Evolutionary conservation across 2,888 invertebrate species (phyloP).

Genomic region (Entomobrya multifasciata): DNA sequence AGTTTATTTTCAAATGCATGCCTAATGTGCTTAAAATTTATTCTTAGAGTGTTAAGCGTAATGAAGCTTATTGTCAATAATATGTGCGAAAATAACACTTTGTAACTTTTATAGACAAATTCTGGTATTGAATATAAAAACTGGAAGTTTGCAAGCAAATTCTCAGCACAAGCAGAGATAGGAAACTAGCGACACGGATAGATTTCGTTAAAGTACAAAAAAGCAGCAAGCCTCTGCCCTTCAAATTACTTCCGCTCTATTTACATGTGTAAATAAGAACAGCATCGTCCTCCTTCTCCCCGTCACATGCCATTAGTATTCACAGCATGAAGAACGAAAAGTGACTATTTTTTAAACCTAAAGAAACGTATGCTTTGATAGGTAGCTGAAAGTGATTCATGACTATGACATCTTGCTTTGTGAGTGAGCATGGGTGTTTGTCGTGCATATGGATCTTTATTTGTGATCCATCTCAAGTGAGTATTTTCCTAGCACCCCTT

Average conservation of each 20-base stretch:
- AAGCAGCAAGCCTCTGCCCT: slow-evolving; percentile 52
- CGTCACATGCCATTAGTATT: slow-evolving; percentile 29
- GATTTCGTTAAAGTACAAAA: neutral
- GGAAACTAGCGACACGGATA: neutral
- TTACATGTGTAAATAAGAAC: slow-evolving; percentile 58
- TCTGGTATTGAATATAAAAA: neutral
- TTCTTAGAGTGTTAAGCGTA: too few species aligned
- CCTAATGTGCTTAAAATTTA: too few species aligned
- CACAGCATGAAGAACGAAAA: slow-evolving; percentile 22
- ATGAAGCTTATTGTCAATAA: neutral
- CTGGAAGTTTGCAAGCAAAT: neutral
- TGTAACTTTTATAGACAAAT: neutral
- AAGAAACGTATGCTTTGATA: neutral
- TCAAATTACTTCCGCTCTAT: slow-evolving; percentile 64
- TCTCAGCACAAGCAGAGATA: neutral
- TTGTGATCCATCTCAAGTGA: slow-evolving; percentile 4
- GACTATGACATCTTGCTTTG: slow-evolving; percentile 40
- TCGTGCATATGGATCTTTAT: neutral
- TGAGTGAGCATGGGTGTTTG: neutral
- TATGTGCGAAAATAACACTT: neutral
- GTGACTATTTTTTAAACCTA: slow-evolving; percentile 20
- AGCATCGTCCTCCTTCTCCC: slow-evolving; percentile 29
- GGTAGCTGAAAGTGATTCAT: slow-evolving; percentile 29
- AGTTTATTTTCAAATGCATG: too few species aligned
- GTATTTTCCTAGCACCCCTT: neutral